Base-by-base conservation (phyloP, 2,888 invertebrate species). In the Microctonus aethiopoides region DNA sequence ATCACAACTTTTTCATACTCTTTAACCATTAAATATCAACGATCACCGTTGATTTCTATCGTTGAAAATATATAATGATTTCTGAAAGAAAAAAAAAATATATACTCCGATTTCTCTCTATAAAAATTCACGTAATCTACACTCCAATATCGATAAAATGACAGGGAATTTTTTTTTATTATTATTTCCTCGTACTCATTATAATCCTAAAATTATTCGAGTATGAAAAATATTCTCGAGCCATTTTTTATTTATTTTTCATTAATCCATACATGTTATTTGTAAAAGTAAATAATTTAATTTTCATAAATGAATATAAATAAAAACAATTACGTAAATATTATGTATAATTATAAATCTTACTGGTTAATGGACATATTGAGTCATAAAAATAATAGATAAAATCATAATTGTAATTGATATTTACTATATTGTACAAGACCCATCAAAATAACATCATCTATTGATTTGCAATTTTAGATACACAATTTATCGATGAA, bases 11-110 rank as follows among this genome's bases (percentile, higher is more conserved):
- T 24, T 62, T 26, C 26, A 24, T 29, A 62, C n/a, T 62, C 26
- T 62, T 51, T 62, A 62, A 41, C 26, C 62, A 62, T 16, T 9
- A 22, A 16, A 46, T 9, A 62, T 11, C 20, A 46, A n/a, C 46
- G n/a, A 46, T n/a, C 32, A 59, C 26, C 32, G n/a, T 16, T 16
- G n/a, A 32, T n/a, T 9, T 34, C 29, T 29, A 29, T 29, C 7
- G 29, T 29, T 29, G 29, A 41, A 41, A n/a, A 29, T 29, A 29
- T 29, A 29, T 29, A 29, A 5, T 5, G 3, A 29, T 29, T 5
- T 7, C 3, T 29, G n/a, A 29, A 5, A 29, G 3, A 5, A 5
- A 29, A 29, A 5, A 29, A 29, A 29, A 29, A 29, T 29, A n/a
- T n/a, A n/a, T 29, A 5, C 29, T 5, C 29, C 7, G 7, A 29